A percentile compares a stretch with the other conserved stretches of the same genome.
Evolutionary conservation across 2,888 invertebrate genomes (phyloP).

Genomic region (Lasioglossum lativentre): DNA sequence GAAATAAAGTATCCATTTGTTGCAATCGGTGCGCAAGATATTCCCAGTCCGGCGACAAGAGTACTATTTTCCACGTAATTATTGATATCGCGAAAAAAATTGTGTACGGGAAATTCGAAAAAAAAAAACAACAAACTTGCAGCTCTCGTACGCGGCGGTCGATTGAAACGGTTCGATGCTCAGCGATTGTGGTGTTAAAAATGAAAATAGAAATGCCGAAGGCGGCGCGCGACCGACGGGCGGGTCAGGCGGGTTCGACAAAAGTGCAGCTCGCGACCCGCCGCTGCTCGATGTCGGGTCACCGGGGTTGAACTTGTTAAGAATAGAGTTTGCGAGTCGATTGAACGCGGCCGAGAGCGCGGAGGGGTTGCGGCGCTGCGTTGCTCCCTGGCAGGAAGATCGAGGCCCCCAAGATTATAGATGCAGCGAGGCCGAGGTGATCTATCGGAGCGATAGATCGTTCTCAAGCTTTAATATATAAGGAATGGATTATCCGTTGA

Average conservation of each 20-base stretch:
- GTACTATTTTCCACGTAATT: too few species aligned
- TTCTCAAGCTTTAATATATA: slow-evolving; percentile 75
- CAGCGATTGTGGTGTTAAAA: background rate
- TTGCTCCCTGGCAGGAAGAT: background rate
- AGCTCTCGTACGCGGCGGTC: background rate
- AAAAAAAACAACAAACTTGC: background rate
- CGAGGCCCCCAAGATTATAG: slow-evolving; percentile 1
- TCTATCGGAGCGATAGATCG: slow-evolving; percentile 75
- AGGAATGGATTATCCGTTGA: slow-evolving; percentile 81
- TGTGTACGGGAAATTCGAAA: too few species aligned
- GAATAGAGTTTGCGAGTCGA: background rate
- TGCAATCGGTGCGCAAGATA: too few species aligned
- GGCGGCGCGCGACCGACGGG: background rate
- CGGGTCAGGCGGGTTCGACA: background rate
- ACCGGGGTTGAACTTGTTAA: background rate
- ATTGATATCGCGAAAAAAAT: too few species aligned
- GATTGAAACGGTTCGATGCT: background rate
- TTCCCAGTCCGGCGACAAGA: too few species aligned
- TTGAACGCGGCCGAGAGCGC: background rate
- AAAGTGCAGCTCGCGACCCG: background rate
- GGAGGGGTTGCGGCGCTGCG: background rate
- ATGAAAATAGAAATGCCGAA: background rate
- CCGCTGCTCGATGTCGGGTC: background rate
- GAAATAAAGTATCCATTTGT: too few species aligned
- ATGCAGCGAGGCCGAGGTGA: slow-evolving; percentile 31